Evolutionary conservation across 1,140 invertebrate species (phyloP).

Genomic region (Mya arenaria): DNA sequence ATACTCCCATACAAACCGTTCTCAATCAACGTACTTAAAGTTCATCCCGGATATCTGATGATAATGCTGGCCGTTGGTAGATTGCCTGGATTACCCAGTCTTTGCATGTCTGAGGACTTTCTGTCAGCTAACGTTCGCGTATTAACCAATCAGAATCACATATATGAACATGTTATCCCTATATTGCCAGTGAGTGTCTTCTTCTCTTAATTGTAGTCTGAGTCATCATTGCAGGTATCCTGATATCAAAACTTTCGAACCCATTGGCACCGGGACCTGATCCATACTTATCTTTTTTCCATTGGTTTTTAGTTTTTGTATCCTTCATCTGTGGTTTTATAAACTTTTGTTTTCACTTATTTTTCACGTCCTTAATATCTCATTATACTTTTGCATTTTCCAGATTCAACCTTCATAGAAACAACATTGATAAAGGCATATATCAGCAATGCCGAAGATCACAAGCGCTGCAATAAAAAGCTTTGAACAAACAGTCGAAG

Average conservation of each 20-base stretch:
- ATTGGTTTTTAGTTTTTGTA: no score
- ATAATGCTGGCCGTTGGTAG: conserved; percentile 86
- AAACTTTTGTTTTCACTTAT: no score
- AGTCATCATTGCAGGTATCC: neutral
- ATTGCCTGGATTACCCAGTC: conserved; percentile 34
- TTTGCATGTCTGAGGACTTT: conserved; percentile 4
- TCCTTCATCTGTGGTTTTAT: no score
- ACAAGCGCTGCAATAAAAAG: no score
- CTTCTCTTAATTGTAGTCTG: neutral
- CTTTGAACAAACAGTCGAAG: no score
- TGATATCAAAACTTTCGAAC: neutral
- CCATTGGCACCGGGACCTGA: neutral
- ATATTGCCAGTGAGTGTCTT: neutral
- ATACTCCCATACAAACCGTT: conserved; percentile 93
- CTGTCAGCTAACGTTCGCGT: conserved; percentile 1
- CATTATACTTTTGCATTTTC: no score
- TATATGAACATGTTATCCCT: conserved; percentile 18
- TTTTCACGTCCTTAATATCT: no score
- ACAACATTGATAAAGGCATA: no score
- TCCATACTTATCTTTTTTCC: no score
- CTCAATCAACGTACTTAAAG: conserved; percentile 90
- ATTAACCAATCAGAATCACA: conserved; percentile 8
- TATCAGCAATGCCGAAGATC: no score
- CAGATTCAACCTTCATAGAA: no score
- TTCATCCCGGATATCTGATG: conserved; percentile 94